phyloP scores from a whole-genome alignment of 2,888 invertebrate genomes.

The Alloplasta piceator region DNA sequence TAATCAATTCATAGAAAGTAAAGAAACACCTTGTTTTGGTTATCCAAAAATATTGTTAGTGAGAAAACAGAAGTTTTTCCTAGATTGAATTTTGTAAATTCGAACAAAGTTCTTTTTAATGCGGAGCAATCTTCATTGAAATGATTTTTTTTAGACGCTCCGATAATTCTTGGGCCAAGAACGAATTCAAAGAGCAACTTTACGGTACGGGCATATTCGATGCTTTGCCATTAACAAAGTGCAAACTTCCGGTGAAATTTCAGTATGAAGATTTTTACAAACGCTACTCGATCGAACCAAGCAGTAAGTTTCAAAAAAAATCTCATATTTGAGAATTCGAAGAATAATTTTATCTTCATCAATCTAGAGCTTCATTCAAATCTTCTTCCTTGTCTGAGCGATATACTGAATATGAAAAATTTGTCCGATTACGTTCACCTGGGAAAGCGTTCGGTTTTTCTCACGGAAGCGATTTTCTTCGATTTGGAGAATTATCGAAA shows the following conservation, averaged over 20 bases:
- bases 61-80: too few species aligned
- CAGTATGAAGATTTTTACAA: conserved; percentile 70
- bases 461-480: conserved; percentile 70
- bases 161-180: conserved; percentile 67
- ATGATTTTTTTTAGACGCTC: conserved; percentile 61
- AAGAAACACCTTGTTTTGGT: too few species aligned
- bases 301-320: conserved; percentile 47
- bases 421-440: conserved; percentile 65
- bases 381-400: conserved; percentile 15
- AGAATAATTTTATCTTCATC: conserved; percentile 17
- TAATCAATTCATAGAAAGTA: too few species aligned
- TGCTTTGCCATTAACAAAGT: conserved; percentile 71
- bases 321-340: conserved; percentile 24
- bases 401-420: conserved; percentile 57
- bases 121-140: too few species aligned
- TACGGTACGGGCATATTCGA: conserved; percentile 72
- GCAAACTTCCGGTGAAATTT: conserved; percentile 72
- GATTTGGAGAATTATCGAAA: conserved; percentile 70
- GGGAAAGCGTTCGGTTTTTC: conserved; percentile 72
- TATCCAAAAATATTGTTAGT: too few species aligned
- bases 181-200: conserved; percentile 72
- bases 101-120: neutral
- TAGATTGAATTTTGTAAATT: too few species aligned
- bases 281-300: conserved; percentile 68
- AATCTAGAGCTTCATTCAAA: conserved; percentile 8